Base-by-base conservation (phyloP, 2,888 invertebrate genomes). In the Pegoplata infirma region DNA sequence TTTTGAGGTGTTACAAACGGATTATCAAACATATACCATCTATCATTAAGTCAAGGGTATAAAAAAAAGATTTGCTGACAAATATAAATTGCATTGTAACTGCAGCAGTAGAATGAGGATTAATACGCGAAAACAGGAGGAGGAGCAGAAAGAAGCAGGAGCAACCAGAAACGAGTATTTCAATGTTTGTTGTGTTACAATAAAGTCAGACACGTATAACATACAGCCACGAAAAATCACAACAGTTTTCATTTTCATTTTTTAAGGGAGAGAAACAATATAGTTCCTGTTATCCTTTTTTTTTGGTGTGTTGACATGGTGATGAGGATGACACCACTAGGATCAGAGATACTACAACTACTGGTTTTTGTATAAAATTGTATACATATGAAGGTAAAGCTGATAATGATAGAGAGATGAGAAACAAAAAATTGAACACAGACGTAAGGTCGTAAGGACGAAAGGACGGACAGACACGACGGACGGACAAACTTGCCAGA, bases 41-140 rank as follows among this genome's bases (percentile, higher is more conserved):
- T n/a, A n/a, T n/a, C n/a, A n/a, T n/a, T n/a, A n/a, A n/a, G n/a
- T n/a, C n/a, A n/a, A n/a, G n/a, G n/a, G n/a, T n/a, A n/a, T n/a
- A n/a, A n/a, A 21, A 58, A 58, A 61, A 75, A 66, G 44, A 72
- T 71, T 61, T 79, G 79, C 79, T 79, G 79, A 75, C 79, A 79
- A 79, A 75, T 79, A 79, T 56, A 79, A 79, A 79, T 75, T 75
- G 75, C 79, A 79, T 49, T 71, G 69, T 63, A 46, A 69, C 61
- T 69, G 76, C 59, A 66, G 72, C 51, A 55, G 74, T 14, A 5
- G 14, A 44, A 16, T 19, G 59, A 53, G 58, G 61, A 76, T 49
- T 56, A 21, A 68, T 44, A 44, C 47, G n/a, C 63, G 64, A 19
- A n/a, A 40, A 63, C 58, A n/a, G n/a, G n/a, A n/a, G n/a, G n/a